These are phyloP conservation scores for Drosophila saltans DNA, from an alignment of 1,140 invertebrate genomes.

Conservation along the genomic window DNA sequence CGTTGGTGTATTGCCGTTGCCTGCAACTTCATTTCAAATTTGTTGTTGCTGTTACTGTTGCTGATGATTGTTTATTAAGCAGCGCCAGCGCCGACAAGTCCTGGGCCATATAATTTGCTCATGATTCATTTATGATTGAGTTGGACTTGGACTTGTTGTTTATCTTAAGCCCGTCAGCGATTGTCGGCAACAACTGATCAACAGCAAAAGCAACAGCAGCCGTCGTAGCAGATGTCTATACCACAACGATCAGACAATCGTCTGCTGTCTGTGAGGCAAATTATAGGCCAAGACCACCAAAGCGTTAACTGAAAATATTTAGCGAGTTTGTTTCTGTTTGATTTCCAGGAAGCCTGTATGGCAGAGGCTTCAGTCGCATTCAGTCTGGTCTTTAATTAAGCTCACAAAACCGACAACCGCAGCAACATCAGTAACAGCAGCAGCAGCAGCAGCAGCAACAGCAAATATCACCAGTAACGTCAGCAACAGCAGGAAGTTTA, in stretches of 20 bases:
- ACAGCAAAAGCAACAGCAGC: slow-evolving; percentile 7
- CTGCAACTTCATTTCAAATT: slow-evolving; percentile 49
- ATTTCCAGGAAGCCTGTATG: slow-evolving; percentile 75
- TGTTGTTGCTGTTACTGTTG: slow-evolving; percentile 44
- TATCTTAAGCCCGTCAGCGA: slow-evolving; percentile 67
- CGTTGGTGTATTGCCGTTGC: slow-evolving; percentile 59
- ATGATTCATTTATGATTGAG: slow-evolving; percentile 81
- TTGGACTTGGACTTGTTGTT: slow-evolving; percentile 70
- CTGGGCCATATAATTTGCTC: slow-evolving; percentile 76
- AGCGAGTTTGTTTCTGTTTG: slow-evolving; percentile 79
- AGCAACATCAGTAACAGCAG: slow-evolving; percentile 24
- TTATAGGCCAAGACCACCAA: slow-evolving; percentile 81
- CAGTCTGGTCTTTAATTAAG: slow-evolving; percentile 75
- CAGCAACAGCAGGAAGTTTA: slow-evolving; percentile 51
- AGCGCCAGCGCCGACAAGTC: slow-evolving; percentile 57
- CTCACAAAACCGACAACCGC: slow-evolving; percentile 38
- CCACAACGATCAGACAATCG: slow-evolving; percentile 44
- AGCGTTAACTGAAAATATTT: slow-evolving; percentile 81
- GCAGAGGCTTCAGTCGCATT: slow-evolving; percentile 60
- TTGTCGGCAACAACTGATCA: slow-evolving; percentile 41
- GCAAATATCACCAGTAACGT: slow-evolving; percentile 45
- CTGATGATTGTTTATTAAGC: slow-evolving; percentile 82
- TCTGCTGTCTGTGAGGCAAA: slow-evolving; percentile 55
- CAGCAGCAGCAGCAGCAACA: background rate
- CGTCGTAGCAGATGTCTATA: slow-evolving; percentile 4